Base-by-base conservation (phyloP, 2,888 invertebrate genomes). In the Sinohyriopsis cumingii region DNA sequence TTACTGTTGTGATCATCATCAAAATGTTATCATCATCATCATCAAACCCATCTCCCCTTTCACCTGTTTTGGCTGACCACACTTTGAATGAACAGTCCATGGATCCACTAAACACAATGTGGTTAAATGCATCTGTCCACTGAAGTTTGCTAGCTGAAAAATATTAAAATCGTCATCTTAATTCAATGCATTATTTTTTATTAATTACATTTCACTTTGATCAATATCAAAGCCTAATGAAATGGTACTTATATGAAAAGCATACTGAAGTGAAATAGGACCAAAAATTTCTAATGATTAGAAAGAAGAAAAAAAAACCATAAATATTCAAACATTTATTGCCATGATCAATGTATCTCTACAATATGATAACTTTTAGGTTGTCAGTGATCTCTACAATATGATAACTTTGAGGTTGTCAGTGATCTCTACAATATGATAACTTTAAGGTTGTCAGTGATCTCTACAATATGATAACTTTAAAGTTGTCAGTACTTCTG, bases 51-150 rank as follows among this genome's bases (percentile, higher is more conserved):
- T 28, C 18, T 25, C 20, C 28, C 15, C 19, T 18, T 63, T 66
- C 75, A 89, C 89, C 89, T 78, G 86, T 79, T 1, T 79, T 71
- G 18, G 87, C 72, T 24, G 84, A 82, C 90, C 90, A 90, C 1
- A 89, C 59, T 68, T 86, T 87, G 64, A 88, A 77, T 28, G 80
- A 82, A 69, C 89, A 89, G 75, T 90, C 90, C 5, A 79, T 75
- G 0, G 89, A 88, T 7, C 86, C 88, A 78, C 87, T 89, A 60
- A 89, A 68, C 25, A 85, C 78, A 22, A 88, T 71, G 55, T 80
- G 72, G 25, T 83, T 81, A 60, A 76, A 67, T 7, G 12, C 67
- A 5, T 72, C 71, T 3, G 61, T 25, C 22, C 72, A 15, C 22
- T 69, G 72, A 2, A 75, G 55, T 1, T 65, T 65, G 60, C 72